Evolutionary conservation across 64 coral and sea anemone species (phyloP).

Genomic region (Hydrozoanthus tunicans): DNA sequence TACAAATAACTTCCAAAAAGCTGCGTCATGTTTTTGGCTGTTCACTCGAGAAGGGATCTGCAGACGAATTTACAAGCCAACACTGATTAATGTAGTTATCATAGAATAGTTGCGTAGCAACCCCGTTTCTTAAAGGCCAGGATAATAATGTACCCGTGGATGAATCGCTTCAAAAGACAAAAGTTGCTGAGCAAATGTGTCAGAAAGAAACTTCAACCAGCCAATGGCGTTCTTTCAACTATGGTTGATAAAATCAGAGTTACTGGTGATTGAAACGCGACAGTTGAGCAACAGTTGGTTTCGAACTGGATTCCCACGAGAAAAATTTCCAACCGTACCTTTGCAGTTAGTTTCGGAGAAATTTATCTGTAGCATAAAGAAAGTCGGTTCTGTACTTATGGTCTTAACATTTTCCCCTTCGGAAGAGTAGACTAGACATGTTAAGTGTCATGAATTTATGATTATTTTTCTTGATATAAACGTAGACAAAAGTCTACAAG

Average conservation of each 20-base stretch:
- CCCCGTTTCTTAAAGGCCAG: constrained; percentile 12
- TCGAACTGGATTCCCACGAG: constrained; percentile 36
- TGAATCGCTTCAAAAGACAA: constrained; percentile 15
- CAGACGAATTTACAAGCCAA: background rate
- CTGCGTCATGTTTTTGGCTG: too few species aligned
- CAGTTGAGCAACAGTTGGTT: constrained; percentile 39
- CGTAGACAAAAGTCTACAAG: background rate
- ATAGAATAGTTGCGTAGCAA: constrained; percentile 33
- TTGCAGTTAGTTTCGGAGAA: background rate
- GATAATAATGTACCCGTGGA: constrained; percentile 52
- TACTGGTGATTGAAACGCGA: background rate
- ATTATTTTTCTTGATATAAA: background rate
- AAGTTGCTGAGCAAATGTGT: constrained; percentile 59
- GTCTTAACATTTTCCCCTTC: background rate
- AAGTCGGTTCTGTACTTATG: background rate
- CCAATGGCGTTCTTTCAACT: constrained; percentile 5
- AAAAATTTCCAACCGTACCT: background rate
- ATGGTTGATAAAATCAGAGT: constrained; percentile 28
- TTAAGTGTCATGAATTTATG: background rate
- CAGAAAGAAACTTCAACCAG: constrained; percentile 8
- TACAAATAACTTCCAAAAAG: too few species aligned
- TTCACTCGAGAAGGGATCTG: background rate
- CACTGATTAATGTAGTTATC: background rate
- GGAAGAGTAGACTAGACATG: background rate
- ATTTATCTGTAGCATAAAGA: background rate